Evolutionary conservation across 2,797 vertebrate genomes (phyloP).

Genomic region (Ambastaia sidthimunki): DNA sequence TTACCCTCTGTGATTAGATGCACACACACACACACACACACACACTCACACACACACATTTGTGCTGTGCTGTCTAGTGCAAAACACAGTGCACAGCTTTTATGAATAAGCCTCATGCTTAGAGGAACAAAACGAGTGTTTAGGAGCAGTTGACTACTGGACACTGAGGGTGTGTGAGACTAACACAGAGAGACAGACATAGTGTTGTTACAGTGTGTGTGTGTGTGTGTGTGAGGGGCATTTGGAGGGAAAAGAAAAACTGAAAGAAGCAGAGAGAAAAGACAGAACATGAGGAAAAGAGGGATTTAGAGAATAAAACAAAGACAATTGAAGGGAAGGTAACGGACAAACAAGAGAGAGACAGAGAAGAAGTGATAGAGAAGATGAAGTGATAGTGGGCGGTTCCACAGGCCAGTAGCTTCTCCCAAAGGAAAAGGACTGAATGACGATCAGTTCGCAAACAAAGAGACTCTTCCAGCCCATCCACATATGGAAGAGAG

Average conservation of each 20-base stretch:
- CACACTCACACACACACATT: too few species aligned
- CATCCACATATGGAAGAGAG: conserved; percentile 84
- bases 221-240: conserved; percentile 26
- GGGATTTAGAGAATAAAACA: conserved; percentile 7
- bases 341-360: conserved; percentile 62
- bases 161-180: conserved; percentile 50
- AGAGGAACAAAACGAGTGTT: conserved; percentile 88
- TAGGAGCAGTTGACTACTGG: conserved; percentile 69
- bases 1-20: conserved; percentile 73
- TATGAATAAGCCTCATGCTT: conserved; percentile 88
- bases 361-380: conserved; percentile 71
- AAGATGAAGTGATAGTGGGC: conserved; percentile 67
- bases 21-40: conserved; percentile 48
- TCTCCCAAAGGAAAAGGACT: conserved; percentile 80
- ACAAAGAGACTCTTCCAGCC: conserved; percentile 84
- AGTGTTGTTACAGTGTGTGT: conserved; percentile 71
- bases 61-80: conserved; percentile 77
- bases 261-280: conserved; percentile 10
- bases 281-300: conserved; percentile 28
- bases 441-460: conserved; percentile 87
- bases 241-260: conserved; percentile 12
- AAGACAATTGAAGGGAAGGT: not conserved
- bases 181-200: conserved; percentile 74
- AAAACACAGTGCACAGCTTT: conserved; percentile 86
- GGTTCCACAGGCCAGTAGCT: conserved; percentile 81